These are phyloP conservation scores for Zapus hudsonius DNA, from an alignment of 2,113 vertebrate species.

Conservation along the genomic window DNA sequence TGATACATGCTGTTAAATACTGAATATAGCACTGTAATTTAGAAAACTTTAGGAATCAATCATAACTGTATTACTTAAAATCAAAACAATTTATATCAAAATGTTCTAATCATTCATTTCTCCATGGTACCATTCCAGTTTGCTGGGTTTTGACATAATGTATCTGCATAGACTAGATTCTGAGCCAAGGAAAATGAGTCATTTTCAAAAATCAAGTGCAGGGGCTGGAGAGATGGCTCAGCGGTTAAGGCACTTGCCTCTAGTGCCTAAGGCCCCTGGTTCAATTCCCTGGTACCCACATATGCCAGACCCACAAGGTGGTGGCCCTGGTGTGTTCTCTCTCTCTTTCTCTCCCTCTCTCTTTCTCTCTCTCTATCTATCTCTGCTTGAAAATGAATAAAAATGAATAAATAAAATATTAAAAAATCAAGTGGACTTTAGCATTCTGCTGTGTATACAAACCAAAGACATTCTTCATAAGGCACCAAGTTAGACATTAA, in stretches of 20 bases:
- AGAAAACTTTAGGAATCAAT: not conserved
- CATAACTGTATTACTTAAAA: not conserved
- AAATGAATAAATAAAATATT: too few relatives aligned
- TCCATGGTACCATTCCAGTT: not conserved
- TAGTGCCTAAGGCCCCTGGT: too few relatives aligned
- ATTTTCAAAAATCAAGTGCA: too few relatives aligned
- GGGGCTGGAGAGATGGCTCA: too few relatives aligned
- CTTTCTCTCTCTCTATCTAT: too few relatives aligned
- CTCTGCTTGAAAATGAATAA: too few relatives aligned
- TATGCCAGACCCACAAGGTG: too few relatives aligned
- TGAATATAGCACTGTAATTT: conserved; percentile 24
- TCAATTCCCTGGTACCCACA: too few relatives aligned
- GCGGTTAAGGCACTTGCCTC: too few relatives aligned
- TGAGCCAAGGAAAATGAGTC: not conserved
- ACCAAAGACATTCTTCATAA: not conserved
- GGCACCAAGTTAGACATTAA: not conserved
- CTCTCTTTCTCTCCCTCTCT: too few relatives aligned
- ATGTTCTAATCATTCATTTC: conserved; percentile 7
- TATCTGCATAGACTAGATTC: not conserved
- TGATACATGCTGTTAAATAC: not conserved
- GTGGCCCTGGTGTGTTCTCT: too few relatives aligned
- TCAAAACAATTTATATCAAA: conserved; percentile 18
- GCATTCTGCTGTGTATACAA: conserved; percentile 9
- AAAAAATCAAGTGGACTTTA: not conserved
- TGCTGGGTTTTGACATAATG: not conserved